Evolutionary conservation across 2,113 vertebrate species (phyloP).

Genomic region (Alligator mississippiensis): DNA sequence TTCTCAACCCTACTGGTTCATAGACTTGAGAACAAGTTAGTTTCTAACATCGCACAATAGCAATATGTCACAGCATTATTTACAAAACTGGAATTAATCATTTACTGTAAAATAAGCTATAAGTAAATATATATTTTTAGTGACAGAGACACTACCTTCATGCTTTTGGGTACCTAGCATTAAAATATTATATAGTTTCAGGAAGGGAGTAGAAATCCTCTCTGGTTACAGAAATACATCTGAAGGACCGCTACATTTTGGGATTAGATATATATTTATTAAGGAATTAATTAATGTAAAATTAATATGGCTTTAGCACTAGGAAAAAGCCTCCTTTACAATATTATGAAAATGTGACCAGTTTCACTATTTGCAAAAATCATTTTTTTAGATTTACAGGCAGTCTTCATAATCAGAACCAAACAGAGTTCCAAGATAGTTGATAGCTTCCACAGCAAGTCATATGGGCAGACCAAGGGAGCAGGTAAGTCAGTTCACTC

Average conservation of each 20-base stretch:
- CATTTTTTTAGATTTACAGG: background rate
- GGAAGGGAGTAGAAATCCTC: background rate
- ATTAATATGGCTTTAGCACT: background rate
- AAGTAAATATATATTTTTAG: background rate
- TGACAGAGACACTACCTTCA: background rate
- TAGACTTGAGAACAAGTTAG: background rate
- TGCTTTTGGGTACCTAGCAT: background rate
- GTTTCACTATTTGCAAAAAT: background rate
- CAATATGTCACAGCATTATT: background rate
- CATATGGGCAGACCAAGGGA: background rate
- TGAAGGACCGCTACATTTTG: background rate
- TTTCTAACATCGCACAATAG: background rate
- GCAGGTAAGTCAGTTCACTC: background rate
- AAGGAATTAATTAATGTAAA: background rate
- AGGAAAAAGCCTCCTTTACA: background rate
- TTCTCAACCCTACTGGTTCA: background rate
- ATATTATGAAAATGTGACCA: background rate
- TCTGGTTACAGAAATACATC: background rate
- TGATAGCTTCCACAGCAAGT: background rate
- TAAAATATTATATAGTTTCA: background rate
- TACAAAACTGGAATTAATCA: background rate
- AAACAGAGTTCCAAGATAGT: background rate
- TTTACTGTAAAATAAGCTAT: background rate
- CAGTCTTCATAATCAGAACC: background rate
- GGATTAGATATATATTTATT: background rate